Base-by-base conservation (phyloP, 2,888 invertebrate species). In the Nysson spinosus region DNA sequence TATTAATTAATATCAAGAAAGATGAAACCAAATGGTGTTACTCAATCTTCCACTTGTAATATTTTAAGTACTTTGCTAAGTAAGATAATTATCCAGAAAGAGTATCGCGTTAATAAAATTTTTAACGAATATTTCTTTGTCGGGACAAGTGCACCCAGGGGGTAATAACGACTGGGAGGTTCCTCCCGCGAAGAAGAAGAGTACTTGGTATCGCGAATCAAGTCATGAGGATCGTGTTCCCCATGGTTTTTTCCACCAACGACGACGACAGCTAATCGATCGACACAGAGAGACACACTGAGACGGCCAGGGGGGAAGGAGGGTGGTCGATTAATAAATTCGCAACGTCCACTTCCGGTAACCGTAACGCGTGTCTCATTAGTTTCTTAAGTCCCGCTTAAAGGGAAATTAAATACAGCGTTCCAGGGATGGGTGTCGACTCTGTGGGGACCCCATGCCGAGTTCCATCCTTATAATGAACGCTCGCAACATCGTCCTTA, bases 361-460 rank as follows among this genome's bases (percentile, higher is more conserved):
- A 79, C 70, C 56, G 71, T 64, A 73, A 71, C 69, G 79, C 77
- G 77, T 75, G 81, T 78, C 81, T 81, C 81, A 80, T 83, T 83
- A 83, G 78, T 80, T 75, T 74, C 82, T 77, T 78, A 80, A 79
- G 72, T 42, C 64, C 70, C 66, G 75, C 69, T 82, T 78, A 79
- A 79, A 73, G 74, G 75, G 77, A 72, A 82, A 83, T 83, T 82
- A 80, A 82, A 83, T 82, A 60, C 81, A 80, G 69, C 76, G 67
- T 81, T 66, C 67, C 70, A 65, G 71, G 75, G 75, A 82, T 81
- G 82, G 79, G 83, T 83, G 83, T 81, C 80, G 82, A 79, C 72
- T 79, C 69, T 60, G 61, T 54, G 44, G 71, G 47, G 83, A 79
- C 81, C 81, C 75, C 82, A 82, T 82, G 81, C 79, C 43, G 82